Percentiles rank a stretch among this genome's conserved stretches.
These are phyloP conservation scores for Drosophila malerkotliana DNA, from an alignment of 1,140 invertebrate species.

Conservation along the genomic window DNA sequence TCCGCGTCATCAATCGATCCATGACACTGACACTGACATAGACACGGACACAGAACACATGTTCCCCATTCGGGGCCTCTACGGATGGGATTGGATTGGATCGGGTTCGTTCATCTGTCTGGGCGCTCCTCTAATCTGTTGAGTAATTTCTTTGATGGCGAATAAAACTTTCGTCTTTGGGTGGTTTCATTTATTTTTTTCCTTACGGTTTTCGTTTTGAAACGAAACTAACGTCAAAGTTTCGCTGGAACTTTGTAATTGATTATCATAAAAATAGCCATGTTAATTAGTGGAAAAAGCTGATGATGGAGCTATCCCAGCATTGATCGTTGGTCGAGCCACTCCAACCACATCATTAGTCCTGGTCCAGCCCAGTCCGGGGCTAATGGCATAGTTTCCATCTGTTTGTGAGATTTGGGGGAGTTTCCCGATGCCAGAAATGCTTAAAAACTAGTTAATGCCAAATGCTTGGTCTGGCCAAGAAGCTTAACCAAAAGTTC, in stretches of 20 bases:
- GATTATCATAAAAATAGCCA: constrained; percentile 71
- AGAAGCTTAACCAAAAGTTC: constrained; percentile 24
- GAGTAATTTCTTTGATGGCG: constrained; percentile 45
- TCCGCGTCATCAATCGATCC: constrained; percentile 46
- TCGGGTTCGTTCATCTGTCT: constrained; percentile 34
- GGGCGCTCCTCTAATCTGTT: constrained; percentile 30
- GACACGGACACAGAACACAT: constrained; percentile 59
- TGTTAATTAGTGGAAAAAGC: constrained; percentile 62
- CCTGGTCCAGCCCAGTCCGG: constrained; percentile 29
- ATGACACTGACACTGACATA: constrained; percentile 45
- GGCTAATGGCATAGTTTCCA: constrained; percentile 66
- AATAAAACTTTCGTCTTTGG: constrained; percentile 51
- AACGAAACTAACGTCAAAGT: constrained; percentile 54
- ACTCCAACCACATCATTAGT: constrained; percentile 59
- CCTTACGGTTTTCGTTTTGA: not conserved
- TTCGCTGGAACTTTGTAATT: constrained; percentile 69
- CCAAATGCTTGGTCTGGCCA: constrained; percentile 4
- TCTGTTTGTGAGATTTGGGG: constrained; percentile 7
- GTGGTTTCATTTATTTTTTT: not conserved
- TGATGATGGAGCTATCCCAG: constrained; percentile 8
- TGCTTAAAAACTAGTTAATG: constrained; percentile 53
- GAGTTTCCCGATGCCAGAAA: constrained; percentile 10
- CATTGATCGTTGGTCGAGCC: constrained; percentile 50
- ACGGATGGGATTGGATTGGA: constrained; percentile 27
- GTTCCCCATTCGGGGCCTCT: constrained; percentile 39